Base-by-base conservation (phyloP, 1,140 invertebrate species). In the Yoshiicerus persimilis region DNA sequence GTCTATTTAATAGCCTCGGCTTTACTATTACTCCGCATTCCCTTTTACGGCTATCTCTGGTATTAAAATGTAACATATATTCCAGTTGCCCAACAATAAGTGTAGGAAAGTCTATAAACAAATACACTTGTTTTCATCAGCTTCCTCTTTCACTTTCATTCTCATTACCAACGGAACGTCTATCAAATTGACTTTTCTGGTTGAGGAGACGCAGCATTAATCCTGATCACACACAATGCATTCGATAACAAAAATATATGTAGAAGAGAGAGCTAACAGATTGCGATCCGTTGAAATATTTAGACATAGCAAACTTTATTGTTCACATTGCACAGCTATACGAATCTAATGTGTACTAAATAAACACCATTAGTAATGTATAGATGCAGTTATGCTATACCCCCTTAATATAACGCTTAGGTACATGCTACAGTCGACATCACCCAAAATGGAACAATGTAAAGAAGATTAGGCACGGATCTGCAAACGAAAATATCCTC, bases 391-490 rank as follows among this genome's bases (percentile, higher is more conserved):
- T 23, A 64, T 64, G 20, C n/a, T 64, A 64, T 16, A 47, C 20
- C n/a, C n/a, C 38, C 6, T 13, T 39, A 39, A 20, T 10, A 64
- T 64, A 20, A 23, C 62, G 20, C 3, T 9, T 64, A 4, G n/a
- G n/a, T 23, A 64, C n/a, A 23, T 25, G 16, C 10, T 62, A 25
- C 4, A 64, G 62, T n/a, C 25, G 30, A 23, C 13, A 3, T 20
- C 39, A 41, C 8, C 23, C 27, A 20, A 13, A 70, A 13, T 80
- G 75, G 75, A 80, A 66, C 30, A 80, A 36, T 80, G 32, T 20
- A 80, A 80, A 80, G 30, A 20, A 80, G 75, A 80, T 80, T 80
- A 80, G 75, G 32, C 75, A 80, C 34, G 75, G 75, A 80, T 80
- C 75, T 34, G 34, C 75, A n/a, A 38, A 80, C 75, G n/a, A 80